Evolutionary conservation across 2,113 vertebrate species (phyloP), one percentile per base, ranked within the genome.

Genomic region (Neomonachus schauinslandi): DNA sequence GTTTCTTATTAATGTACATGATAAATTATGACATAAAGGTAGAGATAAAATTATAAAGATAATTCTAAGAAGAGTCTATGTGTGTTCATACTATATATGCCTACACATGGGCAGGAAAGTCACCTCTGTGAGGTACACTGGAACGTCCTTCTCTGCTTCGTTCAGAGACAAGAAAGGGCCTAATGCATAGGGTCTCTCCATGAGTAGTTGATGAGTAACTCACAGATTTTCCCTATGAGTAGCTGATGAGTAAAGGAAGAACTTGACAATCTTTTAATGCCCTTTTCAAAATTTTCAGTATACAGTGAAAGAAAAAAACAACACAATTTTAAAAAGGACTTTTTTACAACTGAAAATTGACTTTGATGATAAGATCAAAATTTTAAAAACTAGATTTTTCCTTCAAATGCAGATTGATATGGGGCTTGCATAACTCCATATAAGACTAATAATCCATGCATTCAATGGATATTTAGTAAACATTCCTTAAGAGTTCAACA

Each of bases 31-130:
- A 74, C 9, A 28, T 39, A 61, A 53, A 87, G 2, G 4, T 36
- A 51, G 36, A 83, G 5, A 11, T 53, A 96, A 90, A 67, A 53
- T 7, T 46, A 31, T n/a, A 31, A 69, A 95, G 19, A 87, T 69
- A 16, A 76, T 82, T 57, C 5, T 7, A 81, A 74, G 4, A 19
- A 22, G 1, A 39, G 0, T 82, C 22, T 42, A 42, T 91, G 49
- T 46, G 1, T 16, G 3, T 69, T 83, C 89, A 28, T 8, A 7
- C 2, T 22, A 18, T 28, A 11, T 8, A 7, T 21, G 3, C 3
- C 0, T 36, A 51, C 5, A 13, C 11, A 28, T 8, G 1, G 33
- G 2, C 5, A 33, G 31, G 1, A 24, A n/a, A 5, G 2, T 2
- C 16, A 84, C 46, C n/a, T 81, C 33, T 19, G 67, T 22, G 14